Evolutionary conservation across 2,797 vertebrate species (phyloP).

Genomic region (Agapornis canus): DNA sequence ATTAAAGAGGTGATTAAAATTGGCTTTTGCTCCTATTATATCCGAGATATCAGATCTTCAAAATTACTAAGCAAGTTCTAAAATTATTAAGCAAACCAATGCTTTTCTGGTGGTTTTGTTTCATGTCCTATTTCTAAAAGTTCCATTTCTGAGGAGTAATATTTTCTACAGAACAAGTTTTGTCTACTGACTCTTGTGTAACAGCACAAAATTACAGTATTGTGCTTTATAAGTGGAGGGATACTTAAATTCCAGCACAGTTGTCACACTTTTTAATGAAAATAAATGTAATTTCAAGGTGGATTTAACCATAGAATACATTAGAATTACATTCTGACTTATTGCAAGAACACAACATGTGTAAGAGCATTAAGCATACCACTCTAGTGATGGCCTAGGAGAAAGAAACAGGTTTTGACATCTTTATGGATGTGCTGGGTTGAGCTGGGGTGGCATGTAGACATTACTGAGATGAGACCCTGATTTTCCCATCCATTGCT

Average conservation of each 20-base stretch:
- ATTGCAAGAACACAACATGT: accelerated
- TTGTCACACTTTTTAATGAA: not conserved
- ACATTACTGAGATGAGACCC: not conserved
- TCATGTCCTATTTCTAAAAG: not conserved
- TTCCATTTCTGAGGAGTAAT: not conserved
- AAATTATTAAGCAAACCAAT: not conserved
- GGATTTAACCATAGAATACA: not conserved
- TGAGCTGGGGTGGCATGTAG: not conserved
- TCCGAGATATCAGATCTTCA: not conserved
- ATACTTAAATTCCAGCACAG: not conserved
- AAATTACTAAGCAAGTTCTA: not conserved
- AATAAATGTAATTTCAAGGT: not conserved
- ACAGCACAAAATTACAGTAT: not conserved
- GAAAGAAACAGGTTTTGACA: not conserved
- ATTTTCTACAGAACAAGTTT: not conserved
- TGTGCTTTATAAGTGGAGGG: not conserved
- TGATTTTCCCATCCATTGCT: not conserved
- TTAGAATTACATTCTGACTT: not conserved
- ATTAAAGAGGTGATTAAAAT: not conserved
- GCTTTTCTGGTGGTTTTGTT: not conserved
- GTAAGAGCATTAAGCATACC: accelerated
- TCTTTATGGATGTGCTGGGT: not conserved
- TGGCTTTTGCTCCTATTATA: not conserved
- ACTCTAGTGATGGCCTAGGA: not conserved
- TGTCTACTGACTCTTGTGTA: not conserved